These are phyloP conservation scores for Drosophila maculinotata DNA, from an alignment of 2,888 invertebrate genomes.

Conservation along the genomic window DNA sequence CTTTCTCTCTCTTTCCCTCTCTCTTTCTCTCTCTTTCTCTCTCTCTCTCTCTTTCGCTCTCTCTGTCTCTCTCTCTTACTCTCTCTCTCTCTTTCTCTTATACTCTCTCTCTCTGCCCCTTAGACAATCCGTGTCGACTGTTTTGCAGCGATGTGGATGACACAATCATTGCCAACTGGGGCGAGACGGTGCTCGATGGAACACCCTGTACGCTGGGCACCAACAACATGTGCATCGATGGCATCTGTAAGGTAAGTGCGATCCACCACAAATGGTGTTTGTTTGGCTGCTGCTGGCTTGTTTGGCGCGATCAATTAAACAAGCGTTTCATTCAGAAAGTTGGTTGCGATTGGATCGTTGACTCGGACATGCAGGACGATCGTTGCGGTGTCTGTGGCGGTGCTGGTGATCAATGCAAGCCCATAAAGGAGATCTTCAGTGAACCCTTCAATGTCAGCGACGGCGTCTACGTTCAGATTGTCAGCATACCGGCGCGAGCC, in stretches of 20 bases:
- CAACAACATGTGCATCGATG: slow-evolving; percentile 93
- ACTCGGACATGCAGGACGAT: slow-evolving; percentile 92
- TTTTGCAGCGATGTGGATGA: slow-evolving; percentile 92
- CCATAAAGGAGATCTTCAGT: slow-evolving; percentile 86
- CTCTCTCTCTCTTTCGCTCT: too few relatives aligned
- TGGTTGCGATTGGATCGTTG: slow-evolving; percentile 96
- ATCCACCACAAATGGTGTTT: not conserved
- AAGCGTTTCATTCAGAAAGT: slow-evolving; percentile 89
- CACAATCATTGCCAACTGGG: slow-evolving; percentile 90
- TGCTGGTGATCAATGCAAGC: slow-evolving; percentile 92
- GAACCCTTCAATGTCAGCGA: slow-evolving; percentile 87
- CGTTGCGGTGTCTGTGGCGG: slow-evolving; percentile 95
- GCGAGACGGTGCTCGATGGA: slow-evolving; percentile 92
- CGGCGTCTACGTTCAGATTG: slow-evolving; percentile 87
- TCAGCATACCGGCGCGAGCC: slow-evolving; percentile 91
- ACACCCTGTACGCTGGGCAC: slow-evolving; percentile 93
- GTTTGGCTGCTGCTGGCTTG: not conserved
- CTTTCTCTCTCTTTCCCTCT: not conserved
- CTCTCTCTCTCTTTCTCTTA: too few relatives aligned
- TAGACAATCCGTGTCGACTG: slow-evolving; percentile 92
- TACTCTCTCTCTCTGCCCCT: too few relatives aligned
- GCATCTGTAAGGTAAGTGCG: slow-evolving; percentile 89
- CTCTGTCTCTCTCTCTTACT: too few relatives aligned
- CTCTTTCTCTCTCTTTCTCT: not conserved
- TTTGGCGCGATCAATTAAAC: slow-evolving; percentile 65